Conservation (phyloP, 2,888 invertebrate genomes). For the Neocrepidodera transversa region DNA sequence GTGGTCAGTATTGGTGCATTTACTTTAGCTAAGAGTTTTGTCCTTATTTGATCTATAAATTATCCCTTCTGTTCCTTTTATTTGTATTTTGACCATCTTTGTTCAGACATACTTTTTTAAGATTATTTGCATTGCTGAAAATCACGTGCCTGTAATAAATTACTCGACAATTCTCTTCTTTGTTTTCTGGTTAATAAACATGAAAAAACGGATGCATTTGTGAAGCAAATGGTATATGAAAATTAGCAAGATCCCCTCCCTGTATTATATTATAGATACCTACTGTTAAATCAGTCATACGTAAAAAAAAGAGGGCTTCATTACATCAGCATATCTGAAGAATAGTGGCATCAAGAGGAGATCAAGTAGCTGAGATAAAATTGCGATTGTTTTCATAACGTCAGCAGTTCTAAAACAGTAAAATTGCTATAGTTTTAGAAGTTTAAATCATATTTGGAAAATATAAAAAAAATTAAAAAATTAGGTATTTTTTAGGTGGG, state of each 20-base stretch:
- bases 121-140: too few relatives aligned
- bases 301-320: slow-evolving; percentile 42
- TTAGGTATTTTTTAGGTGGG: too few relatives aligned
- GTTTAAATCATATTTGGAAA: slow-evolving; percentile 2
- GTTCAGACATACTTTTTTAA: too few relatives aligned
- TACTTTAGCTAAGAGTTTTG: too few relatives aligned
- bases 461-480: neutral
- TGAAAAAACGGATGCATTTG: neutral
- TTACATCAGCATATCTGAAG: slow-evolving; percentile 45
- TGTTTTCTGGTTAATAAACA: neutral
- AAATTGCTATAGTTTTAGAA: too few relatives aligned
- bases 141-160: neutral
- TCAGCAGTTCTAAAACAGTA: slow-evolving; percentile 48
- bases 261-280: slow-evolving; percentile 39
- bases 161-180: neutral
- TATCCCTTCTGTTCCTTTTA: too few relatives aligned
- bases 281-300: slow-evolving; percentile 41
- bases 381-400: slow-evolving; percentile 50
- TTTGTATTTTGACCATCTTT: too few relatives aligned
- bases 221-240: neutral
- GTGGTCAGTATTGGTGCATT: too few relatives aligned
- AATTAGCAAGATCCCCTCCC: neutral
- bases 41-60: too few relatives aligned
- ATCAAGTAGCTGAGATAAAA: slow-evolving; percentile 57
- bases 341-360: slow-evolving; percentile 51